phyloP scores from a whole-genome alignment of 92 coral and sea anemone species.

The Pocillopora meandrina region DNA sequence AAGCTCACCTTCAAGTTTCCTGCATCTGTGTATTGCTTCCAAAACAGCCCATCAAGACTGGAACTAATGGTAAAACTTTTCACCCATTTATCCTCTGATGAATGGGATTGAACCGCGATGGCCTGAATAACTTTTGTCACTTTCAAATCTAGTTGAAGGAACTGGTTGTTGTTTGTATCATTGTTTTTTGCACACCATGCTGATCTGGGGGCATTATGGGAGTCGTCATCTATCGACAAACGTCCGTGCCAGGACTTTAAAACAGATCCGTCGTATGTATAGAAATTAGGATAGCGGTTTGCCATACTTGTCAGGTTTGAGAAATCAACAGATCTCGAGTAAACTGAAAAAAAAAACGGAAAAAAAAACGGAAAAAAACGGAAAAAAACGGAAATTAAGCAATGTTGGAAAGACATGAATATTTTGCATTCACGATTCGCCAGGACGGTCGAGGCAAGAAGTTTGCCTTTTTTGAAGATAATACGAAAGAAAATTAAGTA shows the following conservation, averaged over 20 bases:
- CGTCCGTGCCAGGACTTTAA: constrained; percentile 35
- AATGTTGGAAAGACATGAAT: too few species aligned
- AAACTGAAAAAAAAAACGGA: not conserved
- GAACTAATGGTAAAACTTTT: constrained; percentile 33
- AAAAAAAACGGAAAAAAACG: not conserved
- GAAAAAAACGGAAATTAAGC: not conserved
- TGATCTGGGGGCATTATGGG: constrained; percentile 4
- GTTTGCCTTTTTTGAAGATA: too few species aligned
- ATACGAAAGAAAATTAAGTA: too few species aligned
- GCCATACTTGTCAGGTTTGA: not conserved
- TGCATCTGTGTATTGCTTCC: constrained; percentile 26
- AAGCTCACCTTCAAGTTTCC: constrained; percentile 22
- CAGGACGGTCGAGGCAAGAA: too few species aligned
- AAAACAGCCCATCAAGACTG: constrained; percentile 58
- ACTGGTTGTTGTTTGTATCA: constrained; percentile 15
- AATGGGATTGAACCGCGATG: constrained; percentile 55
- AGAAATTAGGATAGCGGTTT: not conserved
- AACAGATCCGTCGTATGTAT: constrained; percentile 11
- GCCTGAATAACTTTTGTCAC: constrained; percentile 44
- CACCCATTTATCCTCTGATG: constrained; percentile 54
- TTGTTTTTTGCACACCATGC: constrained; percentile 55
- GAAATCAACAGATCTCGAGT: constrained; percentile 6
- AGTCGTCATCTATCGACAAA: constrained; percentile 19
- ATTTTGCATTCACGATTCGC: too few species aligned
- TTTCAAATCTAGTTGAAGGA: constrained; percentile 57